A percentile compares a stretch with the other conserved stretches of the same genome.
phyloP scores from a whole-genome alignment of 37 sponge, comb jelly and placozoan species.

The Chondrosia reniformis region DNA sequence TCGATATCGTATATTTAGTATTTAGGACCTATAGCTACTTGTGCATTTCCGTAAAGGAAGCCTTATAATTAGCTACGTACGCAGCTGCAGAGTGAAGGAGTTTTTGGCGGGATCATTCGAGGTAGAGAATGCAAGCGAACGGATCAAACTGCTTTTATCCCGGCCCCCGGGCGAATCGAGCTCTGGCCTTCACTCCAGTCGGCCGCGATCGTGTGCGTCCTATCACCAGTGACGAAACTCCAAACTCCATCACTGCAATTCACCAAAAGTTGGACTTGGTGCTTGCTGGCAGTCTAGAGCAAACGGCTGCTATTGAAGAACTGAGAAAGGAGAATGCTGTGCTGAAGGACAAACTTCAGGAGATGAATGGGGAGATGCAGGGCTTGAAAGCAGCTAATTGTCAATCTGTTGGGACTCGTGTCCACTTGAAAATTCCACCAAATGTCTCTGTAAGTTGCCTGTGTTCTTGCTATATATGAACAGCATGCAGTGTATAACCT shows the following conservation, averaged over 20 bases:
- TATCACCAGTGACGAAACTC: constrained; percentile 3
- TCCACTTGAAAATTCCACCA: constrained; percentile 2
- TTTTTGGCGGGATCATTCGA: constrained; percentile 3
- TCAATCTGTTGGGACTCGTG: constrained; percentile 3
- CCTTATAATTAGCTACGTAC: constrained; percentile 3
- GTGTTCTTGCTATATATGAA: constrained; percentile 2
- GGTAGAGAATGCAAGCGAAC: constrained; percentile 3
- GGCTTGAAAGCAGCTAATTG: constrained; percentile 1
- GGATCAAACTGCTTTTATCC: constrained; percentile 2
- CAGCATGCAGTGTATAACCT: background rate
- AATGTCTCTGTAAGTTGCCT: constrained; percentile 2
- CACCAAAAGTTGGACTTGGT: constrained; percentile 17
- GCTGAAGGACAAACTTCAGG: background rate
- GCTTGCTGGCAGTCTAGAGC: background rate
- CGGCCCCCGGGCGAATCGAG: background rate
- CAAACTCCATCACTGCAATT: background rate
- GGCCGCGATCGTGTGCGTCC: constrained; percentile 4
- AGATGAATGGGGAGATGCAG: background rate
- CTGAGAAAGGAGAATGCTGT: background rate
- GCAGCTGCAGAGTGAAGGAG: background rate
- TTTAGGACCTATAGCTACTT: background rate
- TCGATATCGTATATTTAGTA: no score
- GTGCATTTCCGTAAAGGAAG: background rate
- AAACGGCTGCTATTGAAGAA: constrained; percentile 11
- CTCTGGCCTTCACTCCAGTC: constrained; percentile 4